A percentile compares a stretch with the other conserved stretches of the same genome.
phyloP scores from a whole-genome alignment of 2,797 vertebrate genomes.

The Falco columbarius region DNA sequence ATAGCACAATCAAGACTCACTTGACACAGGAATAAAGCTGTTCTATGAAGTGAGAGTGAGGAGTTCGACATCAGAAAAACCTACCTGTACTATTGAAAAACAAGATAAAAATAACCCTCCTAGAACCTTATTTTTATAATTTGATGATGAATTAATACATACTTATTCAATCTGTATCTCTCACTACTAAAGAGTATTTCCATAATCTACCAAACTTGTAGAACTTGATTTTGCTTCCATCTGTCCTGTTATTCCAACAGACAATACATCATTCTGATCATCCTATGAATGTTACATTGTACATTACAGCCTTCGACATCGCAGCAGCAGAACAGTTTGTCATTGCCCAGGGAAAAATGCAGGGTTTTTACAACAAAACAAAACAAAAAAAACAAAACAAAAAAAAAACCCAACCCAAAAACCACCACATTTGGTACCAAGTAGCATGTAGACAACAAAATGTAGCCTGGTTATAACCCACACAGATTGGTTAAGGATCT shows the following conservation, averaged over 20 bases:
- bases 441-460: not conserved
- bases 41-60: not conserved
- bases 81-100: not conserved
- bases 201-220: not conserved
- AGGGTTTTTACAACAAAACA: not conserved
- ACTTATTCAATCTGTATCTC: not conserved
- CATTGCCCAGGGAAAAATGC: not conserved
- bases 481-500: not conserved
- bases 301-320: not conserved
- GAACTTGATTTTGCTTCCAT: not conserved
- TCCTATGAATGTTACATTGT: not conserved
- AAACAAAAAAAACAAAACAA: fast-evolving
- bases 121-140: not conserved
- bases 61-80: not conserved
- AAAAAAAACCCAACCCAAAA: no score
- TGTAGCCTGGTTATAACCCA: not conserved
- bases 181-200: not conserved
- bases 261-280: not conserved
- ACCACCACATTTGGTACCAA: not conserved
- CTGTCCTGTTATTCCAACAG: not conserved
- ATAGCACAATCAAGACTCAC: not conserved
- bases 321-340: not conserved
- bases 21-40: not conserved
- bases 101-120: not conserved
- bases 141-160: not conserved